Evolutionary conservation across 35 echinoderm and acorn worm species (phyloP).

Genomic region (Apostichopus parvimensis): DNA sequence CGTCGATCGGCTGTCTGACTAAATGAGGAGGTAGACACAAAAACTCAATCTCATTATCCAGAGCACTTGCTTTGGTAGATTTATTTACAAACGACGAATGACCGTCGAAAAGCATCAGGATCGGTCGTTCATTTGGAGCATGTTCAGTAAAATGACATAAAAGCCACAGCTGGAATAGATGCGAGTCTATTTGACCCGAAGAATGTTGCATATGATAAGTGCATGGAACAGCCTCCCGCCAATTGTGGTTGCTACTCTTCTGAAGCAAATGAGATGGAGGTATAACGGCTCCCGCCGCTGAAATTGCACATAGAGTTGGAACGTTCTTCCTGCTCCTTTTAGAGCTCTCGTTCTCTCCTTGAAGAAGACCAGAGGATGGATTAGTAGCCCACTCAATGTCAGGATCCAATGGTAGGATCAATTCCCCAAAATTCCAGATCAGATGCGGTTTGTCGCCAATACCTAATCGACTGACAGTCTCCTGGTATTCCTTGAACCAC

Average conservation of each 20-base stretch:
- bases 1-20: constrained; percentile 1
- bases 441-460: constrained; percentile 7
- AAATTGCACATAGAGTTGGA: constrained; percentile 18
- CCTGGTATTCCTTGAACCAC: constrained; percentile 53
- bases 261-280: constrained; percentile 21
- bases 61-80: background rate
- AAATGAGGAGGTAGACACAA: constrained; percentile 25
- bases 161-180: constrained; percentile 26
- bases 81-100: background rate
- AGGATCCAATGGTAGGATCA: constrained; percentile 1
- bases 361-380: background rate
- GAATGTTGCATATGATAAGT: constrained; percentile 19
- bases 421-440: constrained; percentile 33
- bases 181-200: background rate
- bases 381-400: constrained; percentile 23
- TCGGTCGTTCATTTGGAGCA: constrained; percentile 25
- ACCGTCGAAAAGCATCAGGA: constrained; percentile 8
- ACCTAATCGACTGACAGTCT: constrained; percentile 18
- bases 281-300: constrained; percentile 32
- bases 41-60: constrained; percentile 4
- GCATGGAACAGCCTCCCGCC: background rate
- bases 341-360: constrained; percentile 11
- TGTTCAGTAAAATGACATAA: constrained; percentile 23
- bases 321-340: constrained; percentile 3
- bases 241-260: background rate